Percentiles rank a stretch among this genome's conserved stretches.
These are phyloP conservation scores for Brachyistius frenatus DNA, from an alignment of 2,113 vertebrate species.

Conservation along the genomic window DNA sequence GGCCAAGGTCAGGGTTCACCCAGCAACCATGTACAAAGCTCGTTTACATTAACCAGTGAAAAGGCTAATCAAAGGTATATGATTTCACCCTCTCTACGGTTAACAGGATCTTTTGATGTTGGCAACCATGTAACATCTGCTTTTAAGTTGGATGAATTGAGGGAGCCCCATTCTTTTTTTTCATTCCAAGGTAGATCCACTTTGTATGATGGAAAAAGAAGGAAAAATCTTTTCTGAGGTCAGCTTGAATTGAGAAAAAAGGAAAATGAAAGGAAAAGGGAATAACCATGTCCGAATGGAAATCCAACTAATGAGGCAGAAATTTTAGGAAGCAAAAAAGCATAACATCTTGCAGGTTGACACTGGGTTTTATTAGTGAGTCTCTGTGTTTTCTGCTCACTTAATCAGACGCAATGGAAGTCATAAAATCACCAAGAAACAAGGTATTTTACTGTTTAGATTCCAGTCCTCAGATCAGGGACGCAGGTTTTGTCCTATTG, in stretches of 20 bases:
- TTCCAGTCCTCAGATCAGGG: slow-evolving; percentile 21
- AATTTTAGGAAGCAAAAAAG: slow-evolving; percentile 51
- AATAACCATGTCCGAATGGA: slow-evolving; percentile 59
- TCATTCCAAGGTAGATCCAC: slow-evolving; percentile 52
- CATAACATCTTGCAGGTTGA: slow-evolving; percentile 60
- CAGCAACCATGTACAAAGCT: slow-evolving; percentile 68
- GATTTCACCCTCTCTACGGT: slow-evolving; percentile 80
- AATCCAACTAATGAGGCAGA: slow-evolving; percentile 59
- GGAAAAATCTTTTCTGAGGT: slow-evolving; percentile 26
- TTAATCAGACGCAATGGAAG: slow-evolving; percentile 41
- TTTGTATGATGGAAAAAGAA: slow-evolving; percentile 9
- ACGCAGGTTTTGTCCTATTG: slow-evolving; percentile 64
- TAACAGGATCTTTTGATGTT: slow-evolving; percentile 81
- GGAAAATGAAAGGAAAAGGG: slow-evolving; percentile 57
- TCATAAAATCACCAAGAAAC: neutral
- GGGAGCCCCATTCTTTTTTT: slow-evolving; percentile 28
- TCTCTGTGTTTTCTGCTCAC: slow-evolving; percentile 24
- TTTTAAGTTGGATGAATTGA: slow-evolving; percentile 67
- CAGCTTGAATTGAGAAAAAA: slow-evolving; percentile 40
- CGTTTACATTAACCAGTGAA: slow-evolving; percentile 79
- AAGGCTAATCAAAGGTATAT: slow-evolving; percentile 80
- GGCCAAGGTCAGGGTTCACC: slow-evolving; percentile 74
- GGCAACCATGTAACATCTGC: slow-evolving; percentile 82
- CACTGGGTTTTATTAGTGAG: slow-evolving; percentile 61
- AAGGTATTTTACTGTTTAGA: neutral